Evolutionary conservation across 2,888 invertebrate genomes (phyloP).

Genomic region (Eledona agricola): DNA sequence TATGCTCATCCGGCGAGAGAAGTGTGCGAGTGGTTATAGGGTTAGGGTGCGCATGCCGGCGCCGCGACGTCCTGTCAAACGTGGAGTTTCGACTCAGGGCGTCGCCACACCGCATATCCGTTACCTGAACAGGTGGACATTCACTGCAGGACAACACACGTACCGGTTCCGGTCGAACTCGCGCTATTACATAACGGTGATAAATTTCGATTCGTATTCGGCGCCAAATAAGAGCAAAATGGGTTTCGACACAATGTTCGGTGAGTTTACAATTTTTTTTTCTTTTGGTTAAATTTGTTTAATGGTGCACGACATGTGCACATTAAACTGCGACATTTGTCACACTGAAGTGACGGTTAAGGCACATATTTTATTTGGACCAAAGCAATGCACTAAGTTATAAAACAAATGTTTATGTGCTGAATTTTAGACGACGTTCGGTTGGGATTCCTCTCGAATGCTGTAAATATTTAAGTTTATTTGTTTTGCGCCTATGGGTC

Average conservation of each 20-base stretch:
- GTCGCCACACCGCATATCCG: conserved; percentile 56
- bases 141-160: conserved; percentile 38
- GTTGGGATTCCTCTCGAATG: too few relatives aligned
- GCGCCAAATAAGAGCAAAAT: conserved; percentile 26
- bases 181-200: conserved; percentile 31
- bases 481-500: too few relatives aligned
- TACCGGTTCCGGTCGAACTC: conserved; percentile 29
- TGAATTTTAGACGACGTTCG: too few relatives aligned
- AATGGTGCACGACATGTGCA: conserved; percentile 23
- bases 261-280: conserved; percentile 42
- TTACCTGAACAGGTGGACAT: conserved; percentile 56
- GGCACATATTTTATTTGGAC: too few relatives aligned
- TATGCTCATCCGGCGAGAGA: conserved; percentile 37
- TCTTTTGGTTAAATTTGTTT: conserved; percentile 17
- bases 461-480: too few relatives aligned
- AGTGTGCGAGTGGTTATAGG: conserved; percentile 32
- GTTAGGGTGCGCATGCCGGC: conserved; percentile 51
- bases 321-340: too few relatives aligned
- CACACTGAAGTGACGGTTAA: too few relatives aligned
- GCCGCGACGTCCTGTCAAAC: conserved; percentile 58
- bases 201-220: conserved; percentile 12
- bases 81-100: conserved; percentile 61
- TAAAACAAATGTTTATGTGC: too few relatives aligned
- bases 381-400: too few relatives aligned
- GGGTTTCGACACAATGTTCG: conserved; percentile 42